Base-by-base conservation (phyloP, 2,888 invertebrate genomes). In the Trisateles emortualis region DNA sequence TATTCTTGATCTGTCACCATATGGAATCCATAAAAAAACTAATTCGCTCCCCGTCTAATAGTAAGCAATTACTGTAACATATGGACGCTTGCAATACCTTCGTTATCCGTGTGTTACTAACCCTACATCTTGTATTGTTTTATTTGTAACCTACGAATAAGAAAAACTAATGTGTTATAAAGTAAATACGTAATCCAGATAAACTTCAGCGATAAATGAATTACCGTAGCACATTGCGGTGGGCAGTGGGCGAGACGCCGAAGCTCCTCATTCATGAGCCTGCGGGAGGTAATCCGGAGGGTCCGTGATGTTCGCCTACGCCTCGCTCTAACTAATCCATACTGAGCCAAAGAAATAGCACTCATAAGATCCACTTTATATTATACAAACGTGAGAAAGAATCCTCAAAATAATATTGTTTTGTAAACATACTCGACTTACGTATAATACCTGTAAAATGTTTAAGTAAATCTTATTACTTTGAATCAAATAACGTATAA, bases 231-330 rank as follows among this genome's bases (percentile, higher is more conserved):
- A 26, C 8, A 26, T 26, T 1, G 8, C 19, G 11, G 69, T 72
- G 63, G 72, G 83, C 19, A 17, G 69, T 73, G 65, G 72, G 83
- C 72, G 78, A n/a, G n/a, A 73, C 64, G 74, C 57, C 70, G 65
- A 83, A 86, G 84, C 85, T 86, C 86, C 78, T 83, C 85, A 80
- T 86, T 87, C 83, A 84, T 73, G 69, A 72, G 58, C 5, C 59
- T 38, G 51, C 62, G 54, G 63, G 64, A 64, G 62, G 67, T 59
- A 64, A 60, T 62, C 61, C 33, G 48, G 49, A 53, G 52, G 52
- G 43, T 41, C 52, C 39, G 40, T 41, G 22, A 41, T 32, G 14
- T 50, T 61, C 61, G 54, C 72, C 68, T 57, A 74, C 69, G 59
- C 59, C 40, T 22, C 43, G 11, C 29, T 9, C 3, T 8, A 22